Evolutionary conservation across 1,140 invertebrate genomes (phyloP).

Genomic region (Drosophila nigromelanica): DNA sequence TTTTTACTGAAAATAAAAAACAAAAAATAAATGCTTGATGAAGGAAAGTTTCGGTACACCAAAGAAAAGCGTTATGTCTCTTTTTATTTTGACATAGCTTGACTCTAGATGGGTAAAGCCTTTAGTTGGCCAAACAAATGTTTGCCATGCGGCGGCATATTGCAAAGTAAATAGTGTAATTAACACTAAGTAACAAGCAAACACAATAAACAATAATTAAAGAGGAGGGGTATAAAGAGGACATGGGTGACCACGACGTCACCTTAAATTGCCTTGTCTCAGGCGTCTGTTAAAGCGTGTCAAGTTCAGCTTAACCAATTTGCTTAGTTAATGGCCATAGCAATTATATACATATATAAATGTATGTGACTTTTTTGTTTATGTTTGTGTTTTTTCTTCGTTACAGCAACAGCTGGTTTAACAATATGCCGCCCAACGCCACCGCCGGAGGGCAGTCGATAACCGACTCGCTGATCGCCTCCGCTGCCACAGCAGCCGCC

Average conservation of each 20-base stretch:
- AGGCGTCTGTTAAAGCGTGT: constrained; percentile 54
- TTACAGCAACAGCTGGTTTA: constrained; percentile 48
- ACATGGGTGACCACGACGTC: constrained; percentile 6
- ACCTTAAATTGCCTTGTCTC: constrained; percentile 12
- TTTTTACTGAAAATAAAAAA: no score
- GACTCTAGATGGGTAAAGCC: neutral
- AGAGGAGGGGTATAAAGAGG: neutral
- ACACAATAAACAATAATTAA: neutral
- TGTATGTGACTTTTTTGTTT: constrained; percentile 1
- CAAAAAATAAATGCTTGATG: no score
- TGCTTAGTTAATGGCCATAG: constrained; percentile 51
- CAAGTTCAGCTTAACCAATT: constrained; percentile 68
- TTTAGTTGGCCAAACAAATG: neutral
- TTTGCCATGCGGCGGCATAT: neutral
- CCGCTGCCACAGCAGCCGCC: constrained; percentile 50
- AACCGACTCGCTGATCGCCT: constrained; percentile 66
- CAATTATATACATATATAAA: constrained; percentile 21
- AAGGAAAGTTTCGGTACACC: no score
- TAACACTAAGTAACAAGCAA: neutral
- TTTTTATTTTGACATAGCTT: neutral
- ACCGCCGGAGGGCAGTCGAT: constrained; percentile 73
- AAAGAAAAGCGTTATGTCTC: no score
- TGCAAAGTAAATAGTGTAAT: constrained; percentile 5
- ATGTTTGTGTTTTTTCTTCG: neutral
- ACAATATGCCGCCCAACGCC: constrained; percentile 82